These are phyloP conservation scores for Synergus itoensis DNA, from an alignment of 2,888 invertebrate species.

Conservation along the genomic window DNA sequence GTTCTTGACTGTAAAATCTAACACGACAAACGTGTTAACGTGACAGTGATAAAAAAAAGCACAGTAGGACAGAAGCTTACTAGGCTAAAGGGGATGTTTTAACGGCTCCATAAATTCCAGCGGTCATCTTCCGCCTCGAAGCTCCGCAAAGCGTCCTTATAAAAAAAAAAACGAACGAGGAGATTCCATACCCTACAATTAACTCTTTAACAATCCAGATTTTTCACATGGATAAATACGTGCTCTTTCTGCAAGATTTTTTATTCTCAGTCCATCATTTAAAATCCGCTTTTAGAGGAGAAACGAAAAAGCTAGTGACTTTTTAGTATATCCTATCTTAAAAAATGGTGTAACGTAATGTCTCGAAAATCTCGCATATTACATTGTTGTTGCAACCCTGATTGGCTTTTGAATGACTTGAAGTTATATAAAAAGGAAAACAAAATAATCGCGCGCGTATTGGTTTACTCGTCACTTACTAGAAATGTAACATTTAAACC, in stretches of 20 bases:
- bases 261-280: too few species aligned
- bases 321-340: too few species aligned
- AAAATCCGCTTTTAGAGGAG: too few species aligned
- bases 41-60: conserved; percentile 66
- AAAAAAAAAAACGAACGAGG: conserved; percentile 60
- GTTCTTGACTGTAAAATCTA: conserved; percentile 13
- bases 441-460: too few species aligned
- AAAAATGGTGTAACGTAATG: too few species aligned
- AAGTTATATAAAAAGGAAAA: too few species aligned
- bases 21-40: conserved; percentile 66
- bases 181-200: conserved; percentile 62
- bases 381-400: too few species aligned
- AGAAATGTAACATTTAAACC: too few species aligned
- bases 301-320: too few species aligned
- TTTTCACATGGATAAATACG: neutral
- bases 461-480: too few species aligned
- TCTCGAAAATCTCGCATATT: too few species aligned
- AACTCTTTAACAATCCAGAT: conserved; percentile 55
- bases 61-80: conserved; percentile 63
- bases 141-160: conserved; percentile 67
- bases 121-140: conserved; percentile 73
- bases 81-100: conserved; percentile 68
- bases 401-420: too few species aligned
- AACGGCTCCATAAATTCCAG: conserved; percentile 72
- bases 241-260: neutral